Conservation (phyloP, 2,797 vertebrate species). For the Phalanger gymnotis region DNA sequence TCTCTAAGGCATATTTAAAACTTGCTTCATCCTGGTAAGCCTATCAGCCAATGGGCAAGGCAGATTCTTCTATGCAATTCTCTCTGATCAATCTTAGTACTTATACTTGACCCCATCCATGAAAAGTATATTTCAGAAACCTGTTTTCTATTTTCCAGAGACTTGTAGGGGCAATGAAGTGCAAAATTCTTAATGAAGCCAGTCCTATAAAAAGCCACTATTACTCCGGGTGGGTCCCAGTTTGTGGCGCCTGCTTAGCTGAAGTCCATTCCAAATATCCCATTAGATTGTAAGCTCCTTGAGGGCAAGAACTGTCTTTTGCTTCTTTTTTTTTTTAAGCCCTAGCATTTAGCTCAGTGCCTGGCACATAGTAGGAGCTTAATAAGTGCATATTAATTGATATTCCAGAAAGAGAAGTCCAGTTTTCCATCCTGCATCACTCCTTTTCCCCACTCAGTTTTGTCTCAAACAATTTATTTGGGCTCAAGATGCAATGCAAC, state of each 20-base stretch:
- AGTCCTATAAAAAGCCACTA: not conserved
- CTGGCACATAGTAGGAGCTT: not conserved
- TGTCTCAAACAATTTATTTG: constrained; percentile 39
- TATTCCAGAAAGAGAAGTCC: not conserved
- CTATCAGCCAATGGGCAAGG: no score
- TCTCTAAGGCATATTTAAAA: not conserved
- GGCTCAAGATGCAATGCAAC: not conserved
- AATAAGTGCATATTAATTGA: not conserved
- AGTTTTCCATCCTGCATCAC: not conserved
- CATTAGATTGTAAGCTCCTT: not conserved
- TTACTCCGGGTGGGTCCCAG: not conserved
- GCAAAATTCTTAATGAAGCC: not conserved
- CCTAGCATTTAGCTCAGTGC: not conserved
- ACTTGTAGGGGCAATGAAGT: not conserved
- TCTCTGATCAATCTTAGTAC: not conserved
- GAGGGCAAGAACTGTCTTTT: not conserved
- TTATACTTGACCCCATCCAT: not conserved
- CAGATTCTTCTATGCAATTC: not conserved
- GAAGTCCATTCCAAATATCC: not conserved
- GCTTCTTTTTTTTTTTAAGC: not conserved
- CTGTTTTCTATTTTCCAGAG: not conserved
- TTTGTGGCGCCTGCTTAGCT: not conserved
- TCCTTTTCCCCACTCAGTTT: not conserved
- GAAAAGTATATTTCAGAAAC: not conserved
- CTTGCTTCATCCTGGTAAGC: not conserved